These are phyloP conservation scores for Eupelmus urozonus DNA, from an alignment of 2,888 invertebrate genomes.

Conservation along the genomic window DNA sequence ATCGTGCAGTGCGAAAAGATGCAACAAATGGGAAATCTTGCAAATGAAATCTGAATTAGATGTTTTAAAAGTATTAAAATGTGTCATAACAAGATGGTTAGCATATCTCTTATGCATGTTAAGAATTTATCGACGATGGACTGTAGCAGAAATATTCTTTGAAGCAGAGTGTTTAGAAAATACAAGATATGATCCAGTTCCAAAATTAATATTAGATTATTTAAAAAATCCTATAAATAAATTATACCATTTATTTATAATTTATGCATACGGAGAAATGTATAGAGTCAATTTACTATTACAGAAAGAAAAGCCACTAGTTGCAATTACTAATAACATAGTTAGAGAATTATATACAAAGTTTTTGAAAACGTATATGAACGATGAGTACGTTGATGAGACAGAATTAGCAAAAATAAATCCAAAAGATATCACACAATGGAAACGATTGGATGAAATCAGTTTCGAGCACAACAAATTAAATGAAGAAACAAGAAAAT, in stretches of 20 bases:
- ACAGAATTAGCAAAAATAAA: conserved; percentile 56
- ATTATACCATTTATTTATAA: conserved; percentile 59
- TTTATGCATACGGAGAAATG: conserved; percentile 61
- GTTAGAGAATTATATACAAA: conserved; percentile 57
- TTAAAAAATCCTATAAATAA: conserved; percentile 62
- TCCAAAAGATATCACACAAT: conserved; percentile 53
- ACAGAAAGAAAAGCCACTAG: conserved; percentile 58
- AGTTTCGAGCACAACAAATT: too few species aligned
- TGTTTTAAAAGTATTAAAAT: conserved; percentile 64
- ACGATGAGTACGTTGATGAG: conserved; percentile 55
- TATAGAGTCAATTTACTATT: conserved; percentile 59
- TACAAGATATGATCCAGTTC: neutral
- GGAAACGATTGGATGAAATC: conserved; percentile 36
- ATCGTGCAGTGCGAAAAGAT: conserved; percentile 64
- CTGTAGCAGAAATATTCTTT: conserved; percentile 65
- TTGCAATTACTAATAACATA: conserved; percentile 48
- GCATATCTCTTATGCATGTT: conserved; percentile 63
- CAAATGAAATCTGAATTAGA: conserved; percentile 63
- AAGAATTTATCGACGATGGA: conserved; percentile 67
- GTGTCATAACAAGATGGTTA: conserved; percentile 68
- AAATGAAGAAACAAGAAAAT: conserved; percentile 56
- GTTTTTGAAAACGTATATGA: conserved; percentile 60
- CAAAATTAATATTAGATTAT: conserved; percentile 55
- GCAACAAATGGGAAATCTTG: conserved; percentile 58
- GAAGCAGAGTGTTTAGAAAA: conserved; percentile 55